phyloP scores from a whole-genome alignment of 2,888 invertebrate species.

The Papilio demoleus region DNA sequence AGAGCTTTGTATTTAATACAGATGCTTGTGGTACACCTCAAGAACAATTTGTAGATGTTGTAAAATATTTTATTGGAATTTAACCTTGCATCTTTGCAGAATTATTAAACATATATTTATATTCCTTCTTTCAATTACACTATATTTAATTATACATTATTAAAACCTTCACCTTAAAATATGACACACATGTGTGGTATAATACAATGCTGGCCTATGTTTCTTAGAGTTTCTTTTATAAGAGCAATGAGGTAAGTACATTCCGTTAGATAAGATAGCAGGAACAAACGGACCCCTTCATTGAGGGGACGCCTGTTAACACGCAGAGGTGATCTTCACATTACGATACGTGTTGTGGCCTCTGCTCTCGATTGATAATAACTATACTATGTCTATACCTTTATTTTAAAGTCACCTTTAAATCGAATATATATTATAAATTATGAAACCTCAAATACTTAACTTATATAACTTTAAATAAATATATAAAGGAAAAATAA shows the following conservation, averaged over 20 bases:
- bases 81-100: background rate
- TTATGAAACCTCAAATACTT: too few species aligned
- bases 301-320: constrained; percentile 21
- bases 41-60: constrained; percentile 6
- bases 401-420: too few species aligned
- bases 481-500: too few species aligned
- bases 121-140: background rate
- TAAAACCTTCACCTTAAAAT: background rate
- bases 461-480: too few species aligned
- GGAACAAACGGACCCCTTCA: constrained; percentile 23
- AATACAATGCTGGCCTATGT: background rate
- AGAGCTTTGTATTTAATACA: constrained; percentile 7
- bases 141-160: background rate
- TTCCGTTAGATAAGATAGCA: constrained; percentile 12
- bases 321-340: constrained; percentile 26
- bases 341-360: constrained; percentile 17
- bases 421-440: too few species aligned
- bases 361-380: constrained; percentile 9
- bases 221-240: constrained; percentile 19
- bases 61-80: background rate
- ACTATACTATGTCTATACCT: too few species aligned
- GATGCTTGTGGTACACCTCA: constrained; percentile 26
- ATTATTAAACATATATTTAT: background rate
- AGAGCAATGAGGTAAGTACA: constrained; percentile 2
- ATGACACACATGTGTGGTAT: constrained; percentile 7